Evolutionary conservation across 2,113 vertebrate genomes (phyloP), one percentile per base, ranked within the genome.

Genomic region (Hippopotamus amphibius): DNA sequence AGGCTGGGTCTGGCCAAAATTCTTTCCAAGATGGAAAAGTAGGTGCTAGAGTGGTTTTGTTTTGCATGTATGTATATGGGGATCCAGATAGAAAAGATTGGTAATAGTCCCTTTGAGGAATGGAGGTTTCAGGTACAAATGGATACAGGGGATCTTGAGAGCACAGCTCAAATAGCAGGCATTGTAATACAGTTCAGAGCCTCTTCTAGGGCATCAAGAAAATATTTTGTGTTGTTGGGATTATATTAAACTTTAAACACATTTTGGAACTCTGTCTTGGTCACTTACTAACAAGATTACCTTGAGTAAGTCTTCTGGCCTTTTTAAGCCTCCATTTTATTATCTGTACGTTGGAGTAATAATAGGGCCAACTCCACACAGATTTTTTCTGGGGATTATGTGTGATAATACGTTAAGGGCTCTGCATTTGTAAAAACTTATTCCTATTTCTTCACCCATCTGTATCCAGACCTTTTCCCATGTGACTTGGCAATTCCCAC

Each of bases 281-380:
- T 90, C 76, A 76, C 61, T 90, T 95, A 48, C 16, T 95, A 88
- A 41, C 28, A 95, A 41, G 16, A 69, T 81, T 69, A 90, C 6
- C 46, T 59, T 72, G 13, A 16, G 17, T 61, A 88, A 77, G 12
- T 88, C 22, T 17, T 16, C 71, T 87, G 43, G 43, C 6, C 53
- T 88, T 88, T 76, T 41, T 41, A 74, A 43, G 30, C 55, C 57
- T 69, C 28, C 7, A 16, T 88, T 93, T 95, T 16, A 46, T 66
- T 90, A 61, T 82, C 79, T 85, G 57, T 33, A 76, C 84, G 6
- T 90, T 68, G 69, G 24, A 65, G 21, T 46, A 93, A 91, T 76
- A 79, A 76, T 2, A 80, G 6, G 28, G 22, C 22, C 65, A 95
- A 26, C 14, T 92, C 65, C 71, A 53, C 6, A 71, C 13, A 41